These are phyloP conservation scores for Leguminivora glycinivorella DNA, from an alignment of 1,140 invertebrate genomes.

Conservation along the genomic window DNA sequence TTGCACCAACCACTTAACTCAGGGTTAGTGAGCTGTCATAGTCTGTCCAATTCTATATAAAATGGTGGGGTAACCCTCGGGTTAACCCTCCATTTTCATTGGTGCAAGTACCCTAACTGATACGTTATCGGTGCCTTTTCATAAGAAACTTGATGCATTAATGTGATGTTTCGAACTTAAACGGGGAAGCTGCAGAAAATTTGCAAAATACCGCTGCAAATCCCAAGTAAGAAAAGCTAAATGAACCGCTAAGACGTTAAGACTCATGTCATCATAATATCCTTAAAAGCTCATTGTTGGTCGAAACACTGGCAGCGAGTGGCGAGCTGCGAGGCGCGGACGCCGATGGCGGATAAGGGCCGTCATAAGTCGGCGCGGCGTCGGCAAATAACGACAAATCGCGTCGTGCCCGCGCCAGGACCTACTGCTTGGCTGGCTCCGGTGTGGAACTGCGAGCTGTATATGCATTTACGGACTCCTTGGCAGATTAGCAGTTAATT, in stretches of 20 bases:
- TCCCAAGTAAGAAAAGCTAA: constrained; percentile 2
- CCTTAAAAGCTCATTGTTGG: constrained; percentile 25
- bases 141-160: too few species aligned
- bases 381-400: constrained; percentile 72
- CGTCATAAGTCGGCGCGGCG: constrained; percentile 65
- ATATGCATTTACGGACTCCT: too few species aligned
- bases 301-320: constrained; percentile 33
- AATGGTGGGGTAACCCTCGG: too few species aligned
- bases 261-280: constrained; percentile 14
- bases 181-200: background rate
- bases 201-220: background rate
- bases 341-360: constrained; percentile 68
- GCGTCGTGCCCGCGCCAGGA: constrained; percentile 45
- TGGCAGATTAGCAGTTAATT: too few species aligned
- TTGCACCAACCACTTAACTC: too few species aligned
- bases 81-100: too few species aligned
- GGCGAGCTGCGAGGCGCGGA: constrained; percentile 57
- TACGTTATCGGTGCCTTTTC: background rate
- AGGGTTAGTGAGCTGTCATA: too few species aligned
- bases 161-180: too few species aligned
- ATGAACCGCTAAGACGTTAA: constrained; percentile 20
- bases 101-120: too few species aligned
- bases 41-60: too few species aligned
- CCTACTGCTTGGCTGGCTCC: constrained; percentile 33
- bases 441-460: constrained; percentile 36